These are phyloP conservation scores for Exocentrus adspersus DNA, from an alignment of 2,888 invertebrate genomes.

Conservation along the genomic window DNA sequence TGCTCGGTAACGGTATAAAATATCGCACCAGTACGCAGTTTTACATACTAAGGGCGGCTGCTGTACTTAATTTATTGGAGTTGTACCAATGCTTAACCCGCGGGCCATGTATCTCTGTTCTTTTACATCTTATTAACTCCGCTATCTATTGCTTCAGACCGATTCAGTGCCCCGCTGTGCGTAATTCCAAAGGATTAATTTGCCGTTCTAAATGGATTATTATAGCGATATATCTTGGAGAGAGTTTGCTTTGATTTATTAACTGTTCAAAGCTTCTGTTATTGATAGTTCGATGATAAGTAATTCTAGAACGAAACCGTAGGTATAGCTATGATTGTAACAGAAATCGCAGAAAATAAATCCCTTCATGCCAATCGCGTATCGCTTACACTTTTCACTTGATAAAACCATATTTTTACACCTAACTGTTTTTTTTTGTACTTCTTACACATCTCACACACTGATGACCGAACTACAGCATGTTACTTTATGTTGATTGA, in stretches of 20 bases:
- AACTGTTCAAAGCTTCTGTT: no score
- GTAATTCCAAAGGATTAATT: neutral
- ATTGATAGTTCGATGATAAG: no score
- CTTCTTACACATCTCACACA: no score
- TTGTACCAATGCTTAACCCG: constrained; percentile 51
- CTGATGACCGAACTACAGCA: no score
- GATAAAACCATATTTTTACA: no score
- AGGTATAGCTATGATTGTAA: no score
- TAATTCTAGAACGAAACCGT: no score
- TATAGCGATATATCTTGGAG: neutral
- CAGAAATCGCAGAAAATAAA: no score
- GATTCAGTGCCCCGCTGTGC: constrained; percentile 21
- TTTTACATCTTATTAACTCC: constrained; percentile 55
- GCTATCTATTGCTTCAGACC: constrained; percentile 35
- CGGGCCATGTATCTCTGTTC: constrained; percentile 49
- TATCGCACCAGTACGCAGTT: constrained; percentile 53
- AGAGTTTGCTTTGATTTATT: no score
- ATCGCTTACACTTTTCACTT: no score
- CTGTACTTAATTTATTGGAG: constrained; percentile 53
- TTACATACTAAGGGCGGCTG: constrained; percentile 57
- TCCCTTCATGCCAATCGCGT: no score
- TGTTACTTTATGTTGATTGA: neutral
- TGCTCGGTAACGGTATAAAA: constrained; percentile 46
- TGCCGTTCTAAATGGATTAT: neutral
- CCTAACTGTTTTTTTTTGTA: no score